Evolutionary conservation across 1,140 invertebrate genomes (phyloP).

Genomic region (Papilio dardanus): DNA sequence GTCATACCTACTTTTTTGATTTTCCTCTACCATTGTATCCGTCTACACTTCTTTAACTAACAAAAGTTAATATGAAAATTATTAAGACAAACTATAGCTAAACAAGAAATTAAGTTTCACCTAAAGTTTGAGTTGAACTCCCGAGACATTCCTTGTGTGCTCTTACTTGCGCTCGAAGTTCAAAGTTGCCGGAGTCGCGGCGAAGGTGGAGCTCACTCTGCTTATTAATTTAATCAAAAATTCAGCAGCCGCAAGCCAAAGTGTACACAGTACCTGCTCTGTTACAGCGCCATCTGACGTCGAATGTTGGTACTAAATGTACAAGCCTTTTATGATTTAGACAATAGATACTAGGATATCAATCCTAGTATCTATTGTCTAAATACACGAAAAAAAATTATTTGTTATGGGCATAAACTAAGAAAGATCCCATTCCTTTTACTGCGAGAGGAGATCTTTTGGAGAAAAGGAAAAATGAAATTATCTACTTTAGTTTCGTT

Average conservation of each 20-base stretch:
- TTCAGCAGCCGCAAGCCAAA: neutral
- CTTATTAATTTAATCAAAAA: conserved; percentile 11
- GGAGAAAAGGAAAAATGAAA: too few relatives aligned
- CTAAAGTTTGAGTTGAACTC: neutral
- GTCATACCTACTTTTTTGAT: neutral
- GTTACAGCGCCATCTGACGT: neutral
- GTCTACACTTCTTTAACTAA: neutral
- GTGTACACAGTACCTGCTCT: neutral
- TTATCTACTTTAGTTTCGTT: too few relatives aligned
- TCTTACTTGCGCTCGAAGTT: neutral
- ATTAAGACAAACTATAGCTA: neutral
- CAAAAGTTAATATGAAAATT: neutral
- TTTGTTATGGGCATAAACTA: too few relatives aligned
- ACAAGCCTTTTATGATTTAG: neutral
- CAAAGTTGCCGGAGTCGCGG: neutral
- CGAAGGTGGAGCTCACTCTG: neutral
- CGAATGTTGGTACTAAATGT: neutral
- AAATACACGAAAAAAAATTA: too few relatives aligned
- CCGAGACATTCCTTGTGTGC: neutral
- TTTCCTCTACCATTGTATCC: too few relatives aligned
- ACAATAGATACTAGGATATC: too few relatives aligned
- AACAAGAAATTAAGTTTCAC: neutral
- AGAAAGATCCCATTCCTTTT: too few relatives aligned
- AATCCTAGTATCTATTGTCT: neutral
- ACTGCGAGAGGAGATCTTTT: too few relatives aligned